Evolutionary conservation across 2,888 invertebrate species (phyloP), one percentile per base, ranked within the genome.

Genomic region (Willowsia nigromaculata): DNA sequence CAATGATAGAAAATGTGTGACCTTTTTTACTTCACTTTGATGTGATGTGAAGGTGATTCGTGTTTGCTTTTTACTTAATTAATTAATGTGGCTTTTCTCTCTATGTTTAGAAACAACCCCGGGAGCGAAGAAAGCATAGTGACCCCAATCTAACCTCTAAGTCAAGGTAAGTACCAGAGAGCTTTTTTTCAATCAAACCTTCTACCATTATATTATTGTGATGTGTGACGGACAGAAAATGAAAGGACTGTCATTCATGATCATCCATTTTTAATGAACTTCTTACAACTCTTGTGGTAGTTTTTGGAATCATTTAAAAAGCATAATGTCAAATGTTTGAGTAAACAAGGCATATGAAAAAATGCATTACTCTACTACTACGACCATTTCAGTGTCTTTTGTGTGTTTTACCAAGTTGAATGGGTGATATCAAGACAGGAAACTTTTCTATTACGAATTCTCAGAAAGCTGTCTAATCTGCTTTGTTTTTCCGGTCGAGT

Each of bases 81-180:
- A 50, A 47, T 74, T 74, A 25, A 74, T 30, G 47, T 47, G 43
- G 27, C 15, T 25, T 85, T 7, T 33, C 22, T 6, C 27, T 76
- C 27, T 22, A 13, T 78, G 90, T 89, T 95, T 95, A 96, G 95
- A 95, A 96, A 93, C 96, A 96, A 93, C 93, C 95, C 91, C 95
- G 96, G 91, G 96, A 96, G 93, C 95, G 96, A 93, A 95, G 97
- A 93, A 97, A 97, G 94, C 96, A 96, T 93, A 97, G 97, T 93
- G 97, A 97, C 95, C 97, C 97, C 71, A 96, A 96, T 94, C 95
- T 96, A 93, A 96, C 96, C 91, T 93, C 93, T 90, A 93, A 93
- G 92, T 92, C 93, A 92, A 94, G 93, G 94, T 93, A 93, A 93
- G 93, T 30, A 59, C 33, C 25, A 1, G 11, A 78, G 11, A 22